Evolutionary conservation across 1,140 invertebrate genomes (phyloP), one percentile per base, ranked within the genome.

Genomic region (Ruditapes philippinarum): DNA sequence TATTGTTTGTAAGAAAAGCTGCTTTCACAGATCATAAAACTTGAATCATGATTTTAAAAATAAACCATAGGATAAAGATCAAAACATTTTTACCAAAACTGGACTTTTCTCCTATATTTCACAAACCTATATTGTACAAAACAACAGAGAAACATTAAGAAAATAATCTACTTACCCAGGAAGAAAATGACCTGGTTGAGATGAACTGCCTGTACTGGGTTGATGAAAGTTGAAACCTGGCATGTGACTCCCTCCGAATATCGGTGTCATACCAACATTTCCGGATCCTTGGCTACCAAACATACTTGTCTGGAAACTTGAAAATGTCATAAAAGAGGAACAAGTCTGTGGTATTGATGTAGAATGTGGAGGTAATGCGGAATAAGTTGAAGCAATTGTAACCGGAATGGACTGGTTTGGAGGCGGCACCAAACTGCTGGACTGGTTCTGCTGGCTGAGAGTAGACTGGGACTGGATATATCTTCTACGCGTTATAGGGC

Each of bases 401-500:
- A 14, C 25, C n/a, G 74, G 33, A 19, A 54, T 28, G 19, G 74
- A 54, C 31, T 36, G 45, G 45, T 36, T 51, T 49, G 25, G 17
- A 17, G 42, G 74, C 4, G 36, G 38, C 1, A 38, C 9, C n/a
- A 45, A 22, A 38, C 31, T 33, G 14, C 9, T 25, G 0, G 40
- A 45, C 40, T 74, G 70, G 17, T 4, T 49, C 28, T 49, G 42
- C 25, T 5, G 33, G 11, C 9, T 17, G 57, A 62, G 40, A 54
- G 49, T 2, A 36, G 38, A 31, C 19, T 31, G n/a, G 12, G 33
- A 45, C 22, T 40, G 57, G 9, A 57, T 62, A 81, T 65, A 65
- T 40, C 79, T 36, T 45, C 79, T 81, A 42, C 79, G 79, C 5
- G 79, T 81, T 0, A 81, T 28, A 7, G 79, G 79, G 17, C 79